Evolutionary conservation across 37 sponge, comb jelly and placozoan species (phyloP).

Genomic region (Haliclona indistincta): DNA sequence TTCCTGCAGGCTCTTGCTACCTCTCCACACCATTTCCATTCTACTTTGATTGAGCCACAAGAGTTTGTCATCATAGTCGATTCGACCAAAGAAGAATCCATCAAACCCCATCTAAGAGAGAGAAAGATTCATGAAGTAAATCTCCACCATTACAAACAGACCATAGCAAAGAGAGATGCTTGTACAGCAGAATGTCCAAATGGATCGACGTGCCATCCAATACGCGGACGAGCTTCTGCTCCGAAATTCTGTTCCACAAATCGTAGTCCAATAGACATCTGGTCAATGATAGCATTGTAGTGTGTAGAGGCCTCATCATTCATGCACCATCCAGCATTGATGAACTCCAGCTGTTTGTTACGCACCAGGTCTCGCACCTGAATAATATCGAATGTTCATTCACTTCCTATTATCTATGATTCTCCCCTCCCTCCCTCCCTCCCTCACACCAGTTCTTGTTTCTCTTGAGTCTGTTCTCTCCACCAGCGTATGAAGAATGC

Average conservation of each 20-base stretch:
- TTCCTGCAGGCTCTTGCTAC: slow-evolving; percentile 57
- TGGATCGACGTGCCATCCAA: slow-evolving; percentile 86
- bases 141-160: too few relatives aligned
- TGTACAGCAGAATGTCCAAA: slow-evolving; percentile 83
- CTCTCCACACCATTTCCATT: slow-evolving; percentile 88
- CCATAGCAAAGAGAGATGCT: slow-evolving; percentile 60
- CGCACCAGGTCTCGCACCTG: slow-evolving; percentile 61
- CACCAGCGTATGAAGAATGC: slow-evolving; percentile 89
- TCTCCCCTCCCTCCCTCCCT: too few relatives aligned
- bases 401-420: too few relatives aligned
- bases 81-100: slow-evolving; percentile 91
- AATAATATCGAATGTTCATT: too few relatives aligned
- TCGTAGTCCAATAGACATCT: slow-evolving; percentile 65
- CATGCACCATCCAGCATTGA: slow-evolving; percentile 98
- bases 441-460: slow-evolving; percentile 28
- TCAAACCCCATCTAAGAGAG: slow-evolving; percentile 76
- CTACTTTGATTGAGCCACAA: slow-evolving; percentile 29
- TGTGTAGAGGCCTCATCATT: slow-evolving; percentile 94
- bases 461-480: slow-evolving; percentile 67
- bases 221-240: slow-evolving; percentile 38
- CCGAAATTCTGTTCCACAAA: neutral
- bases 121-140: too few relatives aligned
- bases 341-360: slow-evolving; percentile 88
- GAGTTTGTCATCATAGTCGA: slow-evolving; percentile 83
- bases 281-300: slow-evolving; percentile 95